A percentile compares a stretch with the other conserved stretches of the same genome.
phyloP scores from a whole-genome alignment of 2,113 vertebrate species.

The Dolichotis patagonum region DNA sequence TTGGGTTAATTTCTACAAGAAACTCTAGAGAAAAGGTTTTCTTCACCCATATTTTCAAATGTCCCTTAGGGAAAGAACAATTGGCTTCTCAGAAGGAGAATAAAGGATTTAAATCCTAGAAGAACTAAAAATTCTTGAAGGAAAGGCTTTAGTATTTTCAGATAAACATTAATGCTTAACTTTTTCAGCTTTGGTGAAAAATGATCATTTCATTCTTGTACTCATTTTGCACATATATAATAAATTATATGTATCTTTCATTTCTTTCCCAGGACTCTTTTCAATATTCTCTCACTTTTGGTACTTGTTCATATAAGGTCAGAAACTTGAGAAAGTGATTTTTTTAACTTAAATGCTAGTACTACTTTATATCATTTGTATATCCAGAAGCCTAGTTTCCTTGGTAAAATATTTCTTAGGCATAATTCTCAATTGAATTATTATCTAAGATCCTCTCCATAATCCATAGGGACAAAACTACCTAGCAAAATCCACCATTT shows the following conservation, averaged over 20 bases:
- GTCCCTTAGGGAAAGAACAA: slow-evolving; percentile 9
- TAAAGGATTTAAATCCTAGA: slow-evolving; percentile 15
- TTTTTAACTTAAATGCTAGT: background rate
- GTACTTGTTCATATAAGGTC: background rate
- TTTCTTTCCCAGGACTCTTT: background rate
- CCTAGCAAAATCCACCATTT: slow-evolving; percentile 46
- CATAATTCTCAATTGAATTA: background rate
- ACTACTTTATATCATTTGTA: slow-evolving; percentile 41
- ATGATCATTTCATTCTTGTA: slow-evolving; percentile 7
- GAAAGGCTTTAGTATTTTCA: slow-evolving; percentile 37
- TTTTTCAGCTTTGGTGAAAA: slow-evolving; percentile 19
- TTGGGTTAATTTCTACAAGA: slow-evolving; percentile 22
- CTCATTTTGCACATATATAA: background rate
- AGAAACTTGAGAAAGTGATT: slow-evolving; percentile 48
- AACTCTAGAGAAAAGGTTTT: background rate
- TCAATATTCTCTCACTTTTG: background rate
- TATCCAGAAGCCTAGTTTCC: slow-evolving; percentile 31
- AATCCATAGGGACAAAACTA: slow-evolving; percentile 12
- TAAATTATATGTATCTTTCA: background rate
- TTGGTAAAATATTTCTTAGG: slow-evolving; percentile 28
- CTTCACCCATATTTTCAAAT: slow-evolving; percentile 1
- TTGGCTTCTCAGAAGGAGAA: background rate
- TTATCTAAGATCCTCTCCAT: slow-evolving; percentile 41
- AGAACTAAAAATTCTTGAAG: background rate
- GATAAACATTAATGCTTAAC: slow-evolving; percentile 7